Evolutionary conservation across 2,888 invertebrate genomes (phyloP).

Genomic region (Meiosimyza platycephala): DNA sequence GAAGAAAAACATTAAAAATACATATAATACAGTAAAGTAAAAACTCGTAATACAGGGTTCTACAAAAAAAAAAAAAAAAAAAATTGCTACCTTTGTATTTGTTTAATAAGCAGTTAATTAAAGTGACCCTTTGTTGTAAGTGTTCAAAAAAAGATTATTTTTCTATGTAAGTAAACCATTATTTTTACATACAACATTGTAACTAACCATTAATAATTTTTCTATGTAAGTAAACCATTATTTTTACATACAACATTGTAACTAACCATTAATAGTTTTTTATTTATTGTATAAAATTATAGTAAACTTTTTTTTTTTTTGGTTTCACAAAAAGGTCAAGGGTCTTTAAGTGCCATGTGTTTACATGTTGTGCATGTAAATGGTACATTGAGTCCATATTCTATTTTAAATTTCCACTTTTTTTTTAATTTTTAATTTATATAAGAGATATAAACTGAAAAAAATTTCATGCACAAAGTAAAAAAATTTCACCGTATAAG

Average conservation of each 20-base stretch:
- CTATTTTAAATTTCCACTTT: background rate
- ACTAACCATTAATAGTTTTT: no score
- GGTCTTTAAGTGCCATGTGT: background rate
- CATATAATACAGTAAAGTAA: background rate
- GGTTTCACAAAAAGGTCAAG: slow-evolving; percentile 2
- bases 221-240: background rate
- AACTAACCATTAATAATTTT: no score
- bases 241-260: no score
- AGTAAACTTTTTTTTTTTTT: background rate
- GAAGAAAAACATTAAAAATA: slow-evolving; percentile 14
- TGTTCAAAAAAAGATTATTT: background rate
- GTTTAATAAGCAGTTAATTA: slow-evolving; percentile 23
- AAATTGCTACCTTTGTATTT: slow-evolving; percentile 13
- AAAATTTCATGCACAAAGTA: no score
- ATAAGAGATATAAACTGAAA: no score
- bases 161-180: background rate
- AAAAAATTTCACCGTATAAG: no score
- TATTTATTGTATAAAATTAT: background rate
- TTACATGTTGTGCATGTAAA: background rate
- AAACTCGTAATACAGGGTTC: background rate
- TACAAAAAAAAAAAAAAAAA: background rate
- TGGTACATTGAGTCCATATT: background rate
- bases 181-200: no score
- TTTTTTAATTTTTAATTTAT: background rate
- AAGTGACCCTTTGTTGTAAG: background rate